Evolutionary conservation across 2,888 invertebrate genomes (phyloP).

Genomic region (Chrysodeixis includens): DNA sequence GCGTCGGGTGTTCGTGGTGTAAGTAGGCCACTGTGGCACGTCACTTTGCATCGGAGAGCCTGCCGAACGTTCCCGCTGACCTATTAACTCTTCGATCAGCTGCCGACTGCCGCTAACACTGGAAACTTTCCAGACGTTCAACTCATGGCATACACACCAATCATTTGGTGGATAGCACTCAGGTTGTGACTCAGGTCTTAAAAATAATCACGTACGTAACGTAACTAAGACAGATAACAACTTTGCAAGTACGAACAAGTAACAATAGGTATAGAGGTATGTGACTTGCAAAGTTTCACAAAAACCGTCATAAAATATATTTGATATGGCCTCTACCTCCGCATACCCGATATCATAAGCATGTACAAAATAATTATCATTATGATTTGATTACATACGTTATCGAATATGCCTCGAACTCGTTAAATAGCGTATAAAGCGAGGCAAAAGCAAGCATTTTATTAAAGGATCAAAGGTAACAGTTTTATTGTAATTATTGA

Average conservation of each 20-base stretch:
- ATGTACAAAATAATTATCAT: neutral
- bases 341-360: neutral
- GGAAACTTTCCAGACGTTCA: conserved; percentile 2
- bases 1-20: conserved; percentile 16
- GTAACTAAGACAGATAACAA: too few relatives aligned
- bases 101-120: conserved; percentile 12
- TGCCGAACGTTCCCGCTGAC: conserved; percentile 19
- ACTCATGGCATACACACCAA: neutral
- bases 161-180: too few relatives aligned
- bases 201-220: too few relatives aligned
- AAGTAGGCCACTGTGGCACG: conserved; percentile 36
- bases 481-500: neutral
- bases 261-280: neutral
- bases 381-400: neutral
- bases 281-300: neutral
- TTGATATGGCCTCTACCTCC: neutral
- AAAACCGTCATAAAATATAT: neutral
- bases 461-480: neutral
- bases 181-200: too few relatives aligned
- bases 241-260: neutral
- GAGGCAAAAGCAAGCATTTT: neutral
- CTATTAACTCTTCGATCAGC: conserved; percentile 20
- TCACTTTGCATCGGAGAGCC: conserved; percentile 14
- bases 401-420: neutral
- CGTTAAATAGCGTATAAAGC: neutral